These are phyloP conservation scores for Physocephala rufipes DNA, from an alignment of 2,888 invertebrate genomes.

Conservation along the genomic window DNA sequence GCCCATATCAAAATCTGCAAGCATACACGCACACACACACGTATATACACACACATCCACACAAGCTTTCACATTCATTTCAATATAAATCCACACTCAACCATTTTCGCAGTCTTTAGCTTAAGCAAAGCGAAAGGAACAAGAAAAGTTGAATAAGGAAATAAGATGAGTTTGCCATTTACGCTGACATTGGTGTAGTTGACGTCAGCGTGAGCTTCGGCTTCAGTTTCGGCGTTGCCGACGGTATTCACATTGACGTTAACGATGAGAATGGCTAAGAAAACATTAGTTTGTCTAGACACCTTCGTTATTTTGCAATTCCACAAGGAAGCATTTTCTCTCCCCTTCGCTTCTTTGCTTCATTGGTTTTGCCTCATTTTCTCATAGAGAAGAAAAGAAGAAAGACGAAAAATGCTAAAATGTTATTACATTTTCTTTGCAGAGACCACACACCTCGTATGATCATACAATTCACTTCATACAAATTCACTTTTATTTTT, in stretches of 20 bases:
- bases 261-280: constrained; percentile 45
- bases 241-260: constrained; percentile 10
- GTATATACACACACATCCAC: constrained; percentile 26
- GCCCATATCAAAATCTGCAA: constrained; percentile 23
- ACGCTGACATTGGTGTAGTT: no score
- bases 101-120: not conserved
- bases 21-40: constrained; percentile 30
- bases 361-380: no score
- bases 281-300: constrained; percentile 62
- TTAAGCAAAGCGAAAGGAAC: not conserved
- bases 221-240: not conserved
- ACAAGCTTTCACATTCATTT: constrained; percentile 29
- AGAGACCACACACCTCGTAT: not conserved
- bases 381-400: not conserved
- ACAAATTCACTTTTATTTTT: not conserved
- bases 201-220: no score
- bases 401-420: not conserved
- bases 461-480: not conserved
- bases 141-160: not conserved
- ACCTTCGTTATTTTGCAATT: constrained; percentile 56
- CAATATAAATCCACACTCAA: no score
- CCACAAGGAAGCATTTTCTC: not conserved
- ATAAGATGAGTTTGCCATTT: constrained; percentile 4
- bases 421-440: not conserved
- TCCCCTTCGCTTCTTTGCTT: not conserved